Evolutionary conservation across 2,113 vertebrate genomes (phyloP), one percentile per base, ranked within the genome.

Genomic region (Ameiurus melas): DNA sequence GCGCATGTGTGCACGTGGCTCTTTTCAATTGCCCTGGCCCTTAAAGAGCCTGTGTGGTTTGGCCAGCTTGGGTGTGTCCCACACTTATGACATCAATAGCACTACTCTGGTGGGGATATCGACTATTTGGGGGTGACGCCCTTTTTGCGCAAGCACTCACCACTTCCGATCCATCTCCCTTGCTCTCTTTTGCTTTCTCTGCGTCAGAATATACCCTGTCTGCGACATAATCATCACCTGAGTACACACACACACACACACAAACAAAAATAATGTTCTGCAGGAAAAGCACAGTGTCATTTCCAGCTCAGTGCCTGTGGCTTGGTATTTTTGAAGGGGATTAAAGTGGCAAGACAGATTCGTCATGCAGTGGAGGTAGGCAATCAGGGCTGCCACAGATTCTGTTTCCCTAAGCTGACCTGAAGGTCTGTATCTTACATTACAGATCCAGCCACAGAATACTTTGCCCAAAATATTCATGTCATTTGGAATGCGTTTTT

Each of bases 101-200:
- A 73, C 78, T 73, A 62, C 87, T 90, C 91, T 91, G 71, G 85
- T 87, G 89, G 88, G 90, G 87, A 91, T 91, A 91, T 89, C 78
- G 88, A 81, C 82, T 87, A 85, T 90, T 90, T 87, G 27, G 86
- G 89, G 85, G 73, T 55, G 83, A 91, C 91, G 91, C 91, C 89
- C 87, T 89, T 87, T 85, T 90, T 89, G 80, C 87, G 85, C 83
- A 91, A 90, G 86, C 71, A 84, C 78, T 55, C 71, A 64, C 64
- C 87, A 82, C 66, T 77, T 30, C 85, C 83, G 73, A 89, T 71
- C 73, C 43, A 30, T 87, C 82, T 83, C 43, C 16, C 30, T 85
- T 78, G n/a, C 39, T 43, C 4, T 75, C 55, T 51, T 78, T 53
- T 78, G 6, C 71, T 19, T 30, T 66, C 51, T 36, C 73, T 88